Conservation (phyloP, 2,113 vertebrate genomes). For the Platichthys flesus region DNA sequence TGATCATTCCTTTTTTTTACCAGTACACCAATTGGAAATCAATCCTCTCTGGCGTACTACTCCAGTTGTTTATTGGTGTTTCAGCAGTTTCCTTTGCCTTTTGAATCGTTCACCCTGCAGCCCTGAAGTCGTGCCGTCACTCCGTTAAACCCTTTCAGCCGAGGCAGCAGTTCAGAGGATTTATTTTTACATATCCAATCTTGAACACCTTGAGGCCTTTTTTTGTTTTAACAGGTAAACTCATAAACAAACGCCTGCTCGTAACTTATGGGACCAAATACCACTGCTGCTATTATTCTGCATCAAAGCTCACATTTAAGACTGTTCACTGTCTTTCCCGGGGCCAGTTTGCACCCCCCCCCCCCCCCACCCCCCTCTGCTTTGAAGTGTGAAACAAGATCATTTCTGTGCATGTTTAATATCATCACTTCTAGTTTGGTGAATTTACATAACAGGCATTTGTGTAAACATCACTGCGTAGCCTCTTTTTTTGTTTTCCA, state of each 20-base stretch:
- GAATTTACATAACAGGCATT: constrained; percentile 66
- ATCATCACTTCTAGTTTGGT: constrained; percentile 64
- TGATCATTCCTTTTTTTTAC: background rate
- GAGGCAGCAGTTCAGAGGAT: background rate
- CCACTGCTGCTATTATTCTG: constrained; percentile 66
- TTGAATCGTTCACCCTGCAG: too few species aligned
- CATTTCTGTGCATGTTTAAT: constrained; percentile 65
- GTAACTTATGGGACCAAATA: constrained; percentile 15
- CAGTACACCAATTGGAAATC: background rate
- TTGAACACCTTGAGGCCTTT: constrained; percentile 38
- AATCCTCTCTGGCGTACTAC: background rate
- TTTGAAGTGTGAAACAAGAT: constrained; percentile 73
- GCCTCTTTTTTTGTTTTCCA: constrained; percentile 43
- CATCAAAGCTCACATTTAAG: constrained; percentile 73
- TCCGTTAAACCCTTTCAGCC: constrained; percentile 2
- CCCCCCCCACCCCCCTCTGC: background rate
- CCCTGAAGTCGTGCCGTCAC: background rate
- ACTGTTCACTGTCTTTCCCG: constrained; percentile 19
- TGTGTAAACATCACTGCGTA: constrained; percentile 61
- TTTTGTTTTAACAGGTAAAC: constrained; percentile 37
- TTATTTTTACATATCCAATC: background rate
- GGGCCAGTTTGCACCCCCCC: constrained; percentile 40
- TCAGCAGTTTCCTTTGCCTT: too few species aligned
- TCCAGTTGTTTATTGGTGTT: too few species aligned
- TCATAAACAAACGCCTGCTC: constrained; percentile 64